Base-by-base conservation (phyloP, 2,888 invertebrate genomes). In the Chrysopilus asiliformis region DNA sequence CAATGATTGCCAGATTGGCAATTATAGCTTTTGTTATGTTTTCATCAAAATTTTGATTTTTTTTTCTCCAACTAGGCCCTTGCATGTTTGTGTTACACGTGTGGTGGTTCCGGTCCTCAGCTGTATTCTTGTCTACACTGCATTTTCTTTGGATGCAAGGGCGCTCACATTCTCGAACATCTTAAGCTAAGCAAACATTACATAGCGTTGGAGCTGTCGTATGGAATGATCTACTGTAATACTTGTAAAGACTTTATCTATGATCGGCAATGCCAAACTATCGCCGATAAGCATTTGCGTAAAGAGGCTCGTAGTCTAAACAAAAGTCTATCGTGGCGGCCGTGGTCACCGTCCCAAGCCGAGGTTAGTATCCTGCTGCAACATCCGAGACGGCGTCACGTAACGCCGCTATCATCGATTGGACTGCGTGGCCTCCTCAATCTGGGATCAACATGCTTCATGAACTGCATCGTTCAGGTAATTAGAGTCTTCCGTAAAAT, bases 361-460 rank as follows among this genome's bases (percentile, higher is more conserved):
- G 90, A 90, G 52, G 73, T 83, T 4, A 76, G 82, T 50, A 72
- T 85, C 3, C 62, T 89, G 35, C 64, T 76, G 39, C 74, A 76
- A 35, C 76, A 87, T 53, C 78, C 85, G 5, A 80, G 81, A 48
- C 70, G 86, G 38, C 72, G 87, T 34, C 70, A 81, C 46, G 79
- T 90, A 43, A 74, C 81, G 43, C 77, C 83, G 35, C 79, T 82
- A 53, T 81, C 86, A 37, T 83, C 84, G 20, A 81, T 90, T 43
- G 90, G 97, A 25, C 68, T 98, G 40, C 71, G 97, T 37, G 97
- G 97, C 1, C 67, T 98, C 38, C 79, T 94, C 52, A 98, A 98
- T 66, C 69, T 98, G 44, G 97, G 97, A 22, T 85, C 91, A 48
- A 97, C 97, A 4, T 98, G 97, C 66, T 98, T 94, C 59, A 93